Evolutionary conservation across 2,113 vertebrate genomes (phyloP), one percentile per base, ranked within the genome.

Genomic region (Puntigrus tetrazona): DNA sequence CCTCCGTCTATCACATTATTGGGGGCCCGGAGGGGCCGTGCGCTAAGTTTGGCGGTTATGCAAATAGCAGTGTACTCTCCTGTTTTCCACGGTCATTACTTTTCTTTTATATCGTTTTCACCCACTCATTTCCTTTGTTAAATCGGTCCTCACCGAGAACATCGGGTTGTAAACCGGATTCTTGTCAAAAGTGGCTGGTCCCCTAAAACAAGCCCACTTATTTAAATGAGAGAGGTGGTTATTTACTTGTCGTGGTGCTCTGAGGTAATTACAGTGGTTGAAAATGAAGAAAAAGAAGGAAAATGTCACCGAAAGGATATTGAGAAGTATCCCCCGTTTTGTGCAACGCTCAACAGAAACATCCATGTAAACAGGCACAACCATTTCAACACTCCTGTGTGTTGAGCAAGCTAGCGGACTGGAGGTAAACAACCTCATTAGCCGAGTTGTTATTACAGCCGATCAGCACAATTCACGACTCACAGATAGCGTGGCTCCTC

Each of bases 401-500:
- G 80, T 70, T 83, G 27, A 78, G 74, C 34, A 18, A 29, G 25
- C 57, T 31, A 83, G 38, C 77, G 41, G 78, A 20, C 22, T 55
- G 80, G 57, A 74, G 73, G 87, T 90, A 92, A 93, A 92, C 90
- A 91, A 70, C 65, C 81, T 93, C 85, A 93, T 94, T 94, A 91
- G 85, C 83, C 73, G 47, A 82, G 85, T 65, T 78, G 85, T 84
- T 86, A 92, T 94, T 92, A 91, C 89, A 90, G 91, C 69, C 86
- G 88, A 90, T 89, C 81, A 81, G 77, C 2, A 69, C 74, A 76
- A 61, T 88, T 65, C 82, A 36, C 87, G 86, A 83, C 81, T 78
- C 2, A 36, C 86, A 29, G 89, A 8, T 36, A 85, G 78, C 3
- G 22, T 4, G n/a, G 22, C 47, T 22, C n/a, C 86, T 88, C 84